A percentile compares a stretch with the other conserved stretches of the same genome.
phyloP scores from a whole-genome alignment of 92 coral and sea anemone genomes.

The Galaxea fascicularis region DNA sequence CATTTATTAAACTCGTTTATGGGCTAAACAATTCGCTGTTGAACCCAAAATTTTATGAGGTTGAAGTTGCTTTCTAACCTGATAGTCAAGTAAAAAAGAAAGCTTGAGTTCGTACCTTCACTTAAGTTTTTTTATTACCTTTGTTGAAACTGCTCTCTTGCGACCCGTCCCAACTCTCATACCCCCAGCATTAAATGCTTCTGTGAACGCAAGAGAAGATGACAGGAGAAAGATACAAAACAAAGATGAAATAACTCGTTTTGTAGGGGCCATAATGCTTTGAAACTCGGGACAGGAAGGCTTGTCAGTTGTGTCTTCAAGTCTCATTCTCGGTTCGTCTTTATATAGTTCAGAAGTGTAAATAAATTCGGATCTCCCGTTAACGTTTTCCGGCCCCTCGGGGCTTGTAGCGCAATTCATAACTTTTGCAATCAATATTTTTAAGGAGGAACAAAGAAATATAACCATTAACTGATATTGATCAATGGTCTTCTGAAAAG shows the following conservation, averaged over 20 bases:
- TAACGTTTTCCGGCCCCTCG: not conserved
- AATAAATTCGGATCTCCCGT: not conserved
- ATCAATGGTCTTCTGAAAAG: not conserved
- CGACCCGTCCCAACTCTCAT: not conserved
- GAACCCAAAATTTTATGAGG: too few relatives aligned
- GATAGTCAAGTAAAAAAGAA: too few relatives aligned
- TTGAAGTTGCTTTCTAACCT: too few relatives aligned
- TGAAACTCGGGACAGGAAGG: not conserved
- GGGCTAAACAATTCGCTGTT: too few relatives aligned
- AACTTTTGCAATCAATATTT: not conserved
- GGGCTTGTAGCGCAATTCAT: not conserved
- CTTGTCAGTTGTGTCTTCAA: not conserved
- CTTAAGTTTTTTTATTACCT: constrained; percentile 10
- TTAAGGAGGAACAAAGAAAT: not conserved
- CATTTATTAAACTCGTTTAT: too few relatives aligned
- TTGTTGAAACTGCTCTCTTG: not conserved
- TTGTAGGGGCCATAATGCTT: not conserved
- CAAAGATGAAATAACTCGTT: not conserved
- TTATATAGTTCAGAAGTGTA: not conserved
- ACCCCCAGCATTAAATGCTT: constrained; percentile 4
- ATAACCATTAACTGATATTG: not conserved
- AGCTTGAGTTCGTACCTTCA: not conserved
- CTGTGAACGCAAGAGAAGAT: constrained; percentile 1
- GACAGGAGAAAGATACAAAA: constrained; percentile 7
- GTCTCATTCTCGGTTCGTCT: too few relatives aligned